These are phyloP conservation scores for Auanema sp. DNA, from an alignment of 2,888 invertebrate species.

Conservation along the genomic window DNA sequence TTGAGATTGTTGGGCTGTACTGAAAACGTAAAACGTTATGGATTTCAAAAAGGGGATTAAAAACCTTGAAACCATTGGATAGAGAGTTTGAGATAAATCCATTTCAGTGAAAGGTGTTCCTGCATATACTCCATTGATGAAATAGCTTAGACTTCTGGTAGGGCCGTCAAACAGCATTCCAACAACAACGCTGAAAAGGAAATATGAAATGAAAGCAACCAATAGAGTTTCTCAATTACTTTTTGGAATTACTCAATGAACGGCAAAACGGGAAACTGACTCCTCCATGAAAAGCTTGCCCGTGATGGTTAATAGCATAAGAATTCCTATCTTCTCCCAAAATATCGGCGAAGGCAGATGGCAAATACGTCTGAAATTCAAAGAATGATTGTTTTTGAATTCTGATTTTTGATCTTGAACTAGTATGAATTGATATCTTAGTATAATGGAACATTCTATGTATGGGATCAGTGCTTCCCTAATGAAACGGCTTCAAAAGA, in stretches of 20 bases:
- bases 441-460: too few species aligned
- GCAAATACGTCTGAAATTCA: slow-evolving; percentile 6
- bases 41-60: neutral
- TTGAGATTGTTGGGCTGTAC: slow-evolving; percentile 1
- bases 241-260: neutral
- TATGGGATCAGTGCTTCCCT: neutral
- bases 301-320: slow-evolving; percentile 25
- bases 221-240: neutral
- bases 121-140: slow-evolving; percentile 16
- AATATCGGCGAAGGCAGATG: slow-evolving; percentile 20
- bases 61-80: slow-evolving; percentile 29
- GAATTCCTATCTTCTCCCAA: slow-evolving; percentile 24
- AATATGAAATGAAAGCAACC: neutral
- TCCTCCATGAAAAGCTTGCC: slow-evolving; percentile 21
- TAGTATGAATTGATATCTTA: neutral
- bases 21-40: slow-evolving; percentile 2
- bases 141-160: slow-evolving; percentile 17
- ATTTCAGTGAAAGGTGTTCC: slow-evolving; percentile 28
- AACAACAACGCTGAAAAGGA: slow-evolving; percentile 11
- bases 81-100: slow-evolving; percentile 15
- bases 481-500: neutral
- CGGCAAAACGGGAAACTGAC: slow-evolving; percentile 8
- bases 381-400: neutral
- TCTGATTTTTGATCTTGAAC: neutral
- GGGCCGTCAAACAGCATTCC: slow-evolving; percentile 28